Evolutionary conservation across 2,888 invertebrate genomes (phyloP).

Genomic region (Matsumyia berberina): DNA sequence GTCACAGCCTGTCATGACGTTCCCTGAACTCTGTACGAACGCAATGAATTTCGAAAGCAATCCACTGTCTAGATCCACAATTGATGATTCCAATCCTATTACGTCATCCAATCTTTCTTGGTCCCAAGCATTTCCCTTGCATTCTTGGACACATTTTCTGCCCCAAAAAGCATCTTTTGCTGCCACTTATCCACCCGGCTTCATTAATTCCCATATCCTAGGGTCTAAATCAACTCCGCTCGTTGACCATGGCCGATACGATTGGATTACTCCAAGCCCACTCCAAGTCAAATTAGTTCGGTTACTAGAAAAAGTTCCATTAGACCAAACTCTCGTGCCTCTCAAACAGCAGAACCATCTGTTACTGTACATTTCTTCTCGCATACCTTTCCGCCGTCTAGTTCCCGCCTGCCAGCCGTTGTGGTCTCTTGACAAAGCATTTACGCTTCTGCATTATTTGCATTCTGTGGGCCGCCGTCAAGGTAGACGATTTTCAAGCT

Average conservation of each 20-base stretch:
- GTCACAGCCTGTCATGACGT: no score
- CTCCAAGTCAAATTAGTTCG: no score
- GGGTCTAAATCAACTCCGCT: background rate
- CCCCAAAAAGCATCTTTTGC: no score
- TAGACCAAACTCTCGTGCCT: background rate
- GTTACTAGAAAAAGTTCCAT: background rate
- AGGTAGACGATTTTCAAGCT: slow-evolving; percentile 64
- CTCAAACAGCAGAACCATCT: slow-evolving; percentile 18
- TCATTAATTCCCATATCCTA: background rate
- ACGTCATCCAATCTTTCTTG: no score
- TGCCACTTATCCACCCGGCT: background rate
- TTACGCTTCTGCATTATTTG: slow-evolving; percentile 45
- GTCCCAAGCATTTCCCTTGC: no score
- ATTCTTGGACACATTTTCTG: no score
- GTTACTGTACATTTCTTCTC: slow-evolving; percentile 2
- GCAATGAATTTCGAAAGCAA: no score
- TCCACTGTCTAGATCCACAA: no score
- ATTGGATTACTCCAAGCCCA: background rate
- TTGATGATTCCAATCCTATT: no score
- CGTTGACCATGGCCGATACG: background rate
- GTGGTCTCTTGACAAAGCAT: slow-evolving; percentile 36
- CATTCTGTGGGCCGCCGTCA: slow-evolving; percentile 61
- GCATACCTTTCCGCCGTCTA: slow-evolving; percentile 50
- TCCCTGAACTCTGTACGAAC: no score
- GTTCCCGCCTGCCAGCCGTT: slow-evolving; percentile 14